phyloP scores from a whole-genome alignment of 2,797 vertebrate genomes.

The Propithecus deckenii region DNA sequence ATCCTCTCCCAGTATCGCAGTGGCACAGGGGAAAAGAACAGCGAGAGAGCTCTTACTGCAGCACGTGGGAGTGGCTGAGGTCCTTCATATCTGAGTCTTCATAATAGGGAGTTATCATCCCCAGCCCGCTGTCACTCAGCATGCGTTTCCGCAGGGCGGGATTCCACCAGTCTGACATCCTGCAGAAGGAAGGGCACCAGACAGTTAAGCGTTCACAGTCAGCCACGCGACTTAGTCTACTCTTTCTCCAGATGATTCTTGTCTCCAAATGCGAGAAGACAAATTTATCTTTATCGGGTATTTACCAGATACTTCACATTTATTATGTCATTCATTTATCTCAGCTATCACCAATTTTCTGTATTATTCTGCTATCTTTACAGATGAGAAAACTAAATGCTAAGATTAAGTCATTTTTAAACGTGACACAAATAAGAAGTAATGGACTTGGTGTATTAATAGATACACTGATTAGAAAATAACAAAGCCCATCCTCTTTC shows the following conservation, averaged over 20 bases:
- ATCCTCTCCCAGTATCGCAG: background rate
- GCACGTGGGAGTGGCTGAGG: conserved; percentile 83
- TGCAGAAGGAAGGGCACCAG: conserved; percentile 60
- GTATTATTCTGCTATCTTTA: background rate
- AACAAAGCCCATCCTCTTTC: background rate
- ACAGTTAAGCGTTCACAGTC: background rate
- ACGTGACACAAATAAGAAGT: background rate
- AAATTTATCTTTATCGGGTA: background rate
- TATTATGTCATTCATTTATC: background rate
- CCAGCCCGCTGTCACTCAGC: conserved; percentile 84
- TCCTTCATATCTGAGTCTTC: conserved; percentile 86
- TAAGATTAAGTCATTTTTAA: background rate
- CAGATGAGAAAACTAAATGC: background rate
- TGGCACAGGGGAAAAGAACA: conserved; percentile 52
- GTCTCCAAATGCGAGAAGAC: background rate
- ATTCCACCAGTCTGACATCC: conserved; percentile 87
- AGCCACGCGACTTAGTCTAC: background rate
- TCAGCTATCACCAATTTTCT: background rate
- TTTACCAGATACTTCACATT: background rate
- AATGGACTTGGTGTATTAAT: background rate
- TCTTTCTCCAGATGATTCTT: background rate
- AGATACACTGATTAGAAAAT: background rate
- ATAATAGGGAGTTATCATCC: conserved; percentile 82
- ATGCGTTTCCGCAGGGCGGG: conserved; percentile 84
- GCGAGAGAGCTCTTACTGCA: conserved; percentile 85